Evolutionary conservation across 2,888 invertebrate genomes (phyloP).

Genomic region (Tenthredo amoena): DNA sequence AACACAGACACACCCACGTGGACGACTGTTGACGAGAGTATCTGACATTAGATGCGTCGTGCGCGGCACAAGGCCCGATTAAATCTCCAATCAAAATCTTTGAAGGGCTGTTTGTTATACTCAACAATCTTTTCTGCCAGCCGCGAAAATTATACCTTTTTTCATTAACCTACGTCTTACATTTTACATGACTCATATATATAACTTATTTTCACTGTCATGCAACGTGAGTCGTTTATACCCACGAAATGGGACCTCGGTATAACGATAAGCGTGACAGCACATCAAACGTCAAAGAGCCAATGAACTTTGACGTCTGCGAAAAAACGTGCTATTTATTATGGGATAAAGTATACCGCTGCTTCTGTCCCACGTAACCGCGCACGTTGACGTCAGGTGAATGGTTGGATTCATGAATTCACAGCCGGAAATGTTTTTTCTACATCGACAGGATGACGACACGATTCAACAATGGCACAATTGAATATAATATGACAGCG

Average conservation of each 20-base stretch:
- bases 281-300: background rate
- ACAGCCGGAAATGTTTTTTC: conserved; percentile 27
- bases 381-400: background rate
- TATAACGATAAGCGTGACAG: background rate
- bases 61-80: background rate
- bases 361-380: background rate
- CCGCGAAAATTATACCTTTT: background rate
- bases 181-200: background rate
- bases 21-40: background rate
- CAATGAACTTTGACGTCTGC: conserved; percentile 21
- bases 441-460: conserved; percentile 4
- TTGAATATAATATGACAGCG: background rate
- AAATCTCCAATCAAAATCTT: background rate
- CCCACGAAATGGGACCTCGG: background rate
- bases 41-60: background rate
- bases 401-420: conserved; percentile 26
- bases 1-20: too few species aligned
- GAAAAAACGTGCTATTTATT: conserved; percentile 5
- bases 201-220: background rate
- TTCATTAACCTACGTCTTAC: background rate
- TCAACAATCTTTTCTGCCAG: background rate
- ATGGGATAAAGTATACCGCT: background rate
- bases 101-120: background rate
- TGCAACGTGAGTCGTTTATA: background rate
- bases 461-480: conserved; percentile 35